Conservation (phyloP, 1,140 invertebrate species). For the Drosophila kurseongensis region DNA sequence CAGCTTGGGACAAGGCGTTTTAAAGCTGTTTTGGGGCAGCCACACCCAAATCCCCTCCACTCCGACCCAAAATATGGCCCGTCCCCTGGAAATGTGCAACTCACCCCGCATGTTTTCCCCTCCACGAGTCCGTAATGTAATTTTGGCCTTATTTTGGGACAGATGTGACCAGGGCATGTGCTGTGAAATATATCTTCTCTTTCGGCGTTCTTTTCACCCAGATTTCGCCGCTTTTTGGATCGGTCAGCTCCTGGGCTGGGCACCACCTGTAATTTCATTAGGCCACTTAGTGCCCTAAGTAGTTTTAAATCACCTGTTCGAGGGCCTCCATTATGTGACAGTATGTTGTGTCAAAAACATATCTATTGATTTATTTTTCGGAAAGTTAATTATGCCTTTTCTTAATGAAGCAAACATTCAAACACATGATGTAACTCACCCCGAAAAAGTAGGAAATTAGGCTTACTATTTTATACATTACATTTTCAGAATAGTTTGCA, state of each 20-base stretch:
- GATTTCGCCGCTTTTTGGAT: slow-evolving; percentile 27
- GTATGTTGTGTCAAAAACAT: no score
- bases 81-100: slow-evolving; percentile 66
- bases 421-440: no score
- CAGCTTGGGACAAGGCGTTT: slow-evolving; percentile 74
- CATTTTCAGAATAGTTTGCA: no score
- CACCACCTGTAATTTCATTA: slow-evolving; percentile 26
- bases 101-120: slow-evolving; percentile 45
- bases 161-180: slow-evolving; percentile 78
- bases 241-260: neutral
- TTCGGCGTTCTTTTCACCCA: slow-evolving; percentile 26
- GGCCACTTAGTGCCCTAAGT: neutral
- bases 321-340: slow-evolving; percentile 15
- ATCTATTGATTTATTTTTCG: no score
- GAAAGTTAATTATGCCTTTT: no score
- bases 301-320: slow-evolving; percentile 16
- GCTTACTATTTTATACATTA: no score
- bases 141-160: slow-evolving; percentile 57
- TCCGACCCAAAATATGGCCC: slow-evolving; percentile 35
- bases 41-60: slow-evolving; percentile 9
- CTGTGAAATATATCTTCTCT: slow-evolving; percentile 59
- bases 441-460: no score
- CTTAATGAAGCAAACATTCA: no score
- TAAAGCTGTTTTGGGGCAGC: slow-evolving; percentile 60
- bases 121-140: slow-evolving; percentile 33